These are phyloP conservation scores for Smittia sp. DNA, from an alignment of 2,888 invertebrate species.

Conservation along the genomic window DNA sequence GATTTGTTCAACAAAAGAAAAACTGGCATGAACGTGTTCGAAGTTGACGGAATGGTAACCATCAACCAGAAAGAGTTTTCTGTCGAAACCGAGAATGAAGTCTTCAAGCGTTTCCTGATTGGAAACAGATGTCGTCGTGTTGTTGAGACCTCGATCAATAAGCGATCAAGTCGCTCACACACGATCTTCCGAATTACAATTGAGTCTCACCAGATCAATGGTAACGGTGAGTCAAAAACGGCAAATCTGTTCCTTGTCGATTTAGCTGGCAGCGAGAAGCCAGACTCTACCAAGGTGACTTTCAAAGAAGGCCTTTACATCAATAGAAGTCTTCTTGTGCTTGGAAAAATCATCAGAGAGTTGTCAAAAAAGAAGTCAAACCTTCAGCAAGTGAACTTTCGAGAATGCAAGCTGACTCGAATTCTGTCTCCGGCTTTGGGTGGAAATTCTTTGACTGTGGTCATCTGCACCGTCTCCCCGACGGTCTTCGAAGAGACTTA, in stretches of 20 bases:
- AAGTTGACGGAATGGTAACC: constrained; percentile 59
- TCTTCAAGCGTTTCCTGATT: constrained; percentile 59
- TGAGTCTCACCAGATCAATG: constrained; percentile 65
- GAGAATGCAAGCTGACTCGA: constrained; percentile 83
- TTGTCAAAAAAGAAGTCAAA: neutral
- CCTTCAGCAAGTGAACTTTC: constrained; percentile 58
- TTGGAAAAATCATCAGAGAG: constrained; percentile 78
- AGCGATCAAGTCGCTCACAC: constrained; percentile 83
- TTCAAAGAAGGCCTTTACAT: constrained; percentile 82
- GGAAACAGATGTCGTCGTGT: constrained; percentile 70
- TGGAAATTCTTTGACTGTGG: constrained; percentile 83
- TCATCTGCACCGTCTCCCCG: constrained; percentile 81
- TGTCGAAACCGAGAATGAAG: constrained; percentile 61
- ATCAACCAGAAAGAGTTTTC: constrained; percentile 58
- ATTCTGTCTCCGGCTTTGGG: constrained; percentile 81
- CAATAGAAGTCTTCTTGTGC: constrained; percentile 70
- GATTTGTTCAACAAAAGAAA: constrained; percentile 69
- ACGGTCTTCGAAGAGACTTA: constrained; percentile 75
- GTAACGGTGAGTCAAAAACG: constrained; percentile 62
- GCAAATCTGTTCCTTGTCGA: constrained; percentile 84
- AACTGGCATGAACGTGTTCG: constrained; percentile 61
- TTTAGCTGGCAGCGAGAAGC: constrained; percentile 83
- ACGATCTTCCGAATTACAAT: constrained; percentile 81
- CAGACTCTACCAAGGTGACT: constrained; percentile 73
- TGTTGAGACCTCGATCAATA: constrained; percentile 84